Percentiles rank a stretch among this genome's conserved stretches.
Conservation (phyloP, 2,797 vertebrate genomes). For the Leptodactylus fallax region DNA sequence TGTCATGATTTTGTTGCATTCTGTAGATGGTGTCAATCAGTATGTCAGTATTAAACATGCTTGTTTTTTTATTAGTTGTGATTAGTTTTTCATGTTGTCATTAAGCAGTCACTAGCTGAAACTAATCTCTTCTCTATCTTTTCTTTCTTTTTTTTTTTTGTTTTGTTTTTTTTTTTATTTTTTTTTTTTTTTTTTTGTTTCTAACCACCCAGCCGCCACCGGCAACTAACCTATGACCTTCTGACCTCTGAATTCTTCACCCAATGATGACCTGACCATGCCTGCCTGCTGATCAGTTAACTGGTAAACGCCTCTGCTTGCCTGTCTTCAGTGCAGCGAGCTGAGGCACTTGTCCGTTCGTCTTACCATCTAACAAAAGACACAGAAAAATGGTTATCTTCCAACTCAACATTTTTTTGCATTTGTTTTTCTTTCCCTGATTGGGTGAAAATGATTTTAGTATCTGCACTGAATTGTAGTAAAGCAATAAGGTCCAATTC, state of each 20-base stretch:
- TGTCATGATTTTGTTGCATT: slow-evolving; percentile 88
- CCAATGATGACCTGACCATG: slow-evolving; percentile 99
- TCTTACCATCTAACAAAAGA: slow-evolving; percentile 89
- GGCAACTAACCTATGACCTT: slow-evolving; percentile 99
- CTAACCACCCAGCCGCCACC: slow-evolving; percentile 99
- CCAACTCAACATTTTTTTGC: slow-evolving; percentile 82
- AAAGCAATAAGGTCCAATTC: slow-evolving; percentile 96
- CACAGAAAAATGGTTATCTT: slow-evolving; percentile 83
- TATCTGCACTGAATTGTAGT: slow-evolving; percentile 99
- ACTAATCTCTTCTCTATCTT: slow-evolving; percentile 99
- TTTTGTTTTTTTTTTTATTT: slow-evolving; percentile 78
- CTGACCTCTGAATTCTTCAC: slow-evolving; percentile 99
- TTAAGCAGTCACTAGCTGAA: slow-evolving; percentile 99
- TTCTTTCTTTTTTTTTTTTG: slow-evolving; percentile 89
- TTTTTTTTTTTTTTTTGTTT: slow-evolving; percentile 88
- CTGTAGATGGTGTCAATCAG: slow-evolving; percentile 86
- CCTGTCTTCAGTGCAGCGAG: slow-evolving; percentile 95
- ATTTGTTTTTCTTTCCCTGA: slow-evolving; percentile 71
- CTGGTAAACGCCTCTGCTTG: slow-evolving; percentile 97
- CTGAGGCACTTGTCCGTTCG: slow-evolving; percentile 92
- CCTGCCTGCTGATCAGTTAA: slow-evolving; percentile 98
- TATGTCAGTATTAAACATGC: slow-evolving; percentile 85
- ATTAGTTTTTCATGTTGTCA: slow-evolving; percentile 99
- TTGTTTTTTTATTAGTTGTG: slow-evolving; percentile 89
- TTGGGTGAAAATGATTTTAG: slow-evolving; percentile 93